phyloP scores from a whole-genome alignment of 2,113 vertebrate genomes.

The Rattus rattus region DNA sequence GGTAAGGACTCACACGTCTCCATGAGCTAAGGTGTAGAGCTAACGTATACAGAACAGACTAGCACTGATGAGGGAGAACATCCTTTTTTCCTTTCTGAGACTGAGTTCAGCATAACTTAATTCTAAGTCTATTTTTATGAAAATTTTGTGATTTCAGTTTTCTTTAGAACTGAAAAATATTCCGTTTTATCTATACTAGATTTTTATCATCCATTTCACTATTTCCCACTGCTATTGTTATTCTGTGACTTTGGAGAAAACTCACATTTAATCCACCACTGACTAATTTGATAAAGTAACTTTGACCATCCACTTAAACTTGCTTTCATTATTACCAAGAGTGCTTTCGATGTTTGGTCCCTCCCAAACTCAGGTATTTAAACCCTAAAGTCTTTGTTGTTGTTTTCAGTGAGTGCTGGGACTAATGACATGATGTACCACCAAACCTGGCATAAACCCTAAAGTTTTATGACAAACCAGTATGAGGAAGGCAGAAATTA shows the following conservation, averaged over 20 bases:
- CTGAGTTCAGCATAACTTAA: too few species aligned
- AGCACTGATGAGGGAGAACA: background rate
- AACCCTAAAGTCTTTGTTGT: background rate
- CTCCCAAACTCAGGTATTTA: background rate
- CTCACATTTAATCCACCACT: background rate
- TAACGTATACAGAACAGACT: background rate
- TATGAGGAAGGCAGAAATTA: background rate
- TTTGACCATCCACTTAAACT: slow-evolving; percentile 38
- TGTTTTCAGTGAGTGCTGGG: background rate
- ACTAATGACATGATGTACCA: background rate
- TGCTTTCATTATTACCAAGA: background rate
- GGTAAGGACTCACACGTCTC: background rate
- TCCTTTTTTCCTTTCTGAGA: background rate
- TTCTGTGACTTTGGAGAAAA: slow-evolving; percentile 2
- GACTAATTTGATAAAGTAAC: background rate
- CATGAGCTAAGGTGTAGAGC: background rate
- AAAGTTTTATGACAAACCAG: background rate
- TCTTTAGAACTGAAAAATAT: background rate
- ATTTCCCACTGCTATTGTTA: slow-evolving; percentile 24
- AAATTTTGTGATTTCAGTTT: background rate
- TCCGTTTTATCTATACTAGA: background rate
- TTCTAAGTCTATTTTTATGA: background rate
- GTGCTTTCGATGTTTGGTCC: background rate
- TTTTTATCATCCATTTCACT: background rate
- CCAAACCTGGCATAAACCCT: background rate